Conservation (phyloP, 2,113 vertebrate species). For the Isichthys henryi region DNA sequence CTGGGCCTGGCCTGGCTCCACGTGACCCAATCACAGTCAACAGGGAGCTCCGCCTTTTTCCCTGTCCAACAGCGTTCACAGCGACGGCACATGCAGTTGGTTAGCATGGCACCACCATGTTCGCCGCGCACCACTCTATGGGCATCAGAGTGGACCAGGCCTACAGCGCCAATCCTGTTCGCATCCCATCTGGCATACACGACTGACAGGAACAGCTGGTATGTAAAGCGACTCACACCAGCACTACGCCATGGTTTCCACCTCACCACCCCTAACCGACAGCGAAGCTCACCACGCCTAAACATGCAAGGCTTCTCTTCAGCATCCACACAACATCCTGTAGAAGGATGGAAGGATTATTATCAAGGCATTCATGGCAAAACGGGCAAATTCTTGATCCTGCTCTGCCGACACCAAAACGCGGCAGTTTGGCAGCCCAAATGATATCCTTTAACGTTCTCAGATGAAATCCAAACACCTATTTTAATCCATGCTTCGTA, state of each 20-base stretch:
- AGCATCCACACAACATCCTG: background rate
- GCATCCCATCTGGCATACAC: background rate
- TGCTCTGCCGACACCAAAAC: background rate
- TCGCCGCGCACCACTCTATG: background rate
- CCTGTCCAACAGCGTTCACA: background rate
- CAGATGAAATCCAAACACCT: background rate
- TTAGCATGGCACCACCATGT: background rate
- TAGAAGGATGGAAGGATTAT: background rate
- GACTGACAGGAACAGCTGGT: background rate
- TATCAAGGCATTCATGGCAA: background rate
- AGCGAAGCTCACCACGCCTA: background rate
- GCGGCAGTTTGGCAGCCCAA: background rate
- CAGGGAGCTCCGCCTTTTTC: slow-evolving; percentile 18
- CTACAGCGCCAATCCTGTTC: background rate
- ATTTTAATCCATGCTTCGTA: background rate
- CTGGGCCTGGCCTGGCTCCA: slow-evolving; percentile 15
- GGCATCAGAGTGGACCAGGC: background rate
- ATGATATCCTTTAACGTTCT: background rate
- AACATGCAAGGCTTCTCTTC: background rate
- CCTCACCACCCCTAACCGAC: background rate
- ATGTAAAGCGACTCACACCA: background rate
- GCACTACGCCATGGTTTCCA: background rate
- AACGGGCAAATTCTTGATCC: background rate
- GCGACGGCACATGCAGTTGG: background rate
- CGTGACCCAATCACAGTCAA: slow-evolving; percentile 23